Evolutionary conservation across 2,113 vertebrate genomes (phyloP), one percentile per base, ranked within the genome.

Genomic region (Eupsittula cactorum): DNA sequence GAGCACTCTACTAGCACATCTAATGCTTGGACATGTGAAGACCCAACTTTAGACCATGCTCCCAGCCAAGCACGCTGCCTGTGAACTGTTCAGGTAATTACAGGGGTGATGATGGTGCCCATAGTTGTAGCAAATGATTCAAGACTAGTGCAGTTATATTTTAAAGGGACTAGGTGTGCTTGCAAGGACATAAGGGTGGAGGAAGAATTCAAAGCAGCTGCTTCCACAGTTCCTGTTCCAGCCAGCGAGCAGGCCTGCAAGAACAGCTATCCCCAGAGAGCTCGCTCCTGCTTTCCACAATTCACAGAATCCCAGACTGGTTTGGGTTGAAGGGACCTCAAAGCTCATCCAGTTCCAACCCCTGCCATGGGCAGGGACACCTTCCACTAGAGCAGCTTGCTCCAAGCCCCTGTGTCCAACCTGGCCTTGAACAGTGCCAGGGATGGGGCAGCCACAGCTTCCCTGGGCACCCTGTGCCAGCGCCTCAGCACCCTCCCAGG

Each of bases 161-260:
- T 31, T 12, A 17, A 10, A 15, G 25, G 47, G 31, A 3, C 19
- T 79, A 14, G 52, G 20, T 20, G 37, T 9, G 1, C 55, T 27
- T 25, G 37, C 44, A 78, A 63, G 46, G 46, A 69, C 8, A 2
- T 0, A 7, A 84, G 17, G 21, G 28, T 21, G 6, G 13, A 52
- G 5, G 21, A 75, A 77, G 25, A 71, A 7, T 67, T 62, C 35
- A 23, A 33, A 77, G 68, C 47, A 69, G 37, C 5, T 42, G 25
- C 55, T 67, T 80, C 3, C 20, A n/a, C 50, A 80, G 35, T 39
- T 41, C 53, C 52, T 39, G 18, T 9, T 64, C 63, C 67, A 94
- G 52, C 7, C 35, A 73, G 23, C 0, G 0, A 82, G 39, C n/a
- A 64, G 53, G 31, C 79, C 24, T 10, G 17, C 16, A 33, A 65